Base-by-base conservation (phyloP, 23 tunicate genomes). In the Pegea sp. region DNA sequence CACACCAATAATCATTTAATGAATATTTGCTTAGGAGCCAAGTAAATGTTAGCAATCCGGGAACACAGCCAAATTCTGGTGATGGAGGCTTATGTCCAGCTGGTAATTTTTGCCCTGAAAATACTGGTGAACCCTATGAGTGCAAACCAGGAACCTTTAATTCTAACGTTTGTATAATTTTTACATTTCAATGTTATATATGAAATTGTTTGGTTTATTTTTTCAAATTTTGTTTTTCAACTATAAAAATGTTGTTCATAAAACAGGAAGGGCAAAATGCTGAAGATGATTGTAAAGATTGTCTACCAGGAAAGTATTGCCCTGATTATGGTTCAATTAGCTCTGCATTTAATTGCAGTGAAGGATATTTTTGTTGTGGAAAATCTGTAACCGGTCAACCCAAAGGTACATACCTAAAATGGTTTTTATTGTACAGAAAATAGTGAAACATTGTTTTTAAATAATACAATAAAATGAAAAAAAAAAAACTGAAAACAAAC, bases 81-180 rank as follows among this genome's bases (percentile, higher is more conserved):
- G 95, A 67, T 21, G 95, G 95, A 0, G 86, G 84, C 11, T 24
- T 61, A 2, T 84, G 95, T 58, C 84, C 95, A 18, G 59, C 67
- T n/a, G 95, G 95, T 16, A 50, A 53, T 57, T 84, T 58, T 46
- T 84, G 95, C 34, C 59, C 62, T 3, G 44, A 48, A 22, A 59
- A 54, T 5, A 84, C 95, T 3, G 72, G 71, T 5, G 95, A 73
- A 34, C 84, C 81, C 1, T 18, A 4, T 1, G 64, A 53, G 6
- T 84, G 95, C 49, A 49, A 30, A 24, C 31, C 38, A 2, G 95
- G 95, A 52, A 84, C 71, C 11, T 84, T 48, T 26, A 38, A 38
- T 38, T 16, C 46, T 11, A 38, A 11, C 13, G 46, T 38, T 38
- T 38, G 16, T 38, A 8, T 38, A 16, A 8, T 38, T 8, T 38